phyloP scores from a whole-genome alignment of 2,113 vertebrate genomes.

The Elephantulus edwardii region DNA sequence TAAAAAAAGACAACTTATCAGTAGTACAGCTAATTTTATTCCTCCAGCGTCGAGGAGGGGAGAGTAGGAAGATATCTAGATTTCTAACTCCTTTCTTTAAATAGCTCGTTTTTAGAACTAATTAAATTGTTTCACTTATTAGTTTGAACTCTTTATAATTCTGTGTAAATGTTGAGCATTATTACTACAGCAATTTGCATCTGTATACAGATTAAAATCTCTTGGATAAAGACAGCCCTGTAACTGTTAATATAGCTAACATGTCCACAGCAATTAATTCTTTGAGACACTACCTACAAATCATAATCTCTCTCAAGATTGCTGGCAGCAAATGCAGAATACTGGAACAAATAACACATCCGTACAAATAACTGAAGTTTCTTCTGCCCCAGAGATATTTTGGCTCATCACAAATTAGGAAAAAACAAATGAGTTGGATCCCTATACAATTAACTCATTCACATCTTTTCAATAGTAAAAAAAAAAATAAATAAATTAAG shows the following conservation, averaged over 20 bases:
- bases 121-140: constrained; percentile 9
- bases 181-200: background rate
- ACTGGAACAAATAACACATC: background rate
- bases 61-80: background rate
- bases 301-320: constrained; percentile 10
- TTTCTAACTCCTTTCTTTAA: background rate
- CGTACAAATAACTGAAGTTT: background rate
- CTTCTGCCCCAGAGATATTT: constrained; percentile 31
- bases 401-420: constrained; percentile 62
- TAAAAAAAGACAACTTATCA: background rate
- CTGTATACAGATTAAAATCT: constrained; percentile 3
- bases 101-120: constrained; percentile 27
- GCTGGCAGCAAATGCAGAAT: background rate
- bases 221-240: background rate
- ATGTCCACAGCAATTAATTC: constrained; percentile 50
- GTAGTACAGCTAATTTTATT: background rate
- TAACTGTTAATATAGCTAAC: constrained; percentile 39
- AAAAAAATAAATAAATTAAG: constrained; percentile 41
- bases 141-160: background rate
- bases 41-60: background rate
- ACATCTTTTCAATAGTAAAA: constrained; percentile 57
- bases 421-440: constrained; percentile 53
- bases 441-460: constrained; percentile 60
- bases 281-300: background rate
- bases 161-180: background rate